phyloP scores from a whole-genome alignment of 2,888 invertebrate species.

The Chymomyza amoena region DNA sequence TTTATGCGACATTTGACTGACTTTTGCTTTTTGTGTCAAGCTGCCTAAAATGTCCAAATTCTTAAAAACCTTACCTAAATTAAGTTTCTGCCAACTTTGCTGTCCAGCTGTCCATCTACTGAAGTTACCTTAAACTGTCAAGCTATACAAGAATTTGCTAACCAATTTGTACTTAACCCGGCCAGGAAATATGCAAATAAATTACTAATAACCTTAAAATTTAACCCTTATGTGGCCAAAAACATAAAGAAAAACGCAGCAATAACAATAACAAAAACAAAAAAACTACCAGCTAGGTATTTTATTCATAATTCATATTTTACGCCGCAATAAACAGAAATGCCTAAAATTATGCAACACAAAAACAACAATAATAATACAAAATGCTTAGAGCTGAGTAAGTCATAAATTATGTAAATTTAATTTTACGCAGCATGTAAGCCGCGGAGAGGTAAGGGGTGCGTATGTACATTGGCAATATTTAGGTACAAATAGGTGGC shows the following conservation, averaged over 20 bases:
- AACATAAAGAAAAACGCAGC: slow-evolving; percentile 16
- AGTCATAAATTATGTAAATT: slow-evolving; percentile 72
- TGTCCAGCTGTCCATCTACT: slow-evolving; percentile 27
- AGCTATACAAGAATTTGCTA: not conserved
- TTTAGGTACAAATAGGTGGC: not conserved
- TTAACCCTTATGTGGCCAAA: slow-evolving; percentile 59
- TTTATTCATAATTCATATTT: slow-evolving; percentile 72
- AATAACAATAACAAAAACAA: slow-evolving; percentile 22
- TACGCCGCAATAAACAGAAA: slow-evolving; percentile 73
- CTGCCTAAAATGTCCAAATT: slow-evolving; percentile 29
- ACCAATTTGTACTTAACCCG: not conserved
- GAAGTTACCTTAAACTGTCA: slow-evolving; percentile 36
- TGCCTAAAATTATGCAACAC: slow-evolving; percentile 72
- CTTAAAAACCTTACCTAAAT: not conserved
- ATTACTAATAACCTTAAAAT: slow-evolving; percentile 70
- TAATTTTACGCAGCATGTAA: slow-evolving; percentile 54
- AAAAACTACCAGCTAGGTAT: slow-evolving; percentile 7
- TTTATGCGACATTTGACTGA: slow-evolving; percentile 43
- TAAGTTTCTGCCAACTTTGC: slow-evolving; percentile 12
- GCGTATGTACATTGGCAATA: not conserved
- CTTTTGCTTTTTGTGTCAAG: slow-evolving; percentile 52
- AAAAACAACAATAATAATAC: not conserved
- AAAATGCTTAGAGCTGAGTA: slow-evolving; percentile 62
- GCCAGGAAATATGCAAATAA: slow-evolving; percentile 68
- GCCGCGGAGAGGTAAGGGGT: not conserved